These are phyloP conservation scores for Andrena hattorfiana DNA, from an alignment of 2,888 invertebrate species.

Conservation along the genomic window DNA sequence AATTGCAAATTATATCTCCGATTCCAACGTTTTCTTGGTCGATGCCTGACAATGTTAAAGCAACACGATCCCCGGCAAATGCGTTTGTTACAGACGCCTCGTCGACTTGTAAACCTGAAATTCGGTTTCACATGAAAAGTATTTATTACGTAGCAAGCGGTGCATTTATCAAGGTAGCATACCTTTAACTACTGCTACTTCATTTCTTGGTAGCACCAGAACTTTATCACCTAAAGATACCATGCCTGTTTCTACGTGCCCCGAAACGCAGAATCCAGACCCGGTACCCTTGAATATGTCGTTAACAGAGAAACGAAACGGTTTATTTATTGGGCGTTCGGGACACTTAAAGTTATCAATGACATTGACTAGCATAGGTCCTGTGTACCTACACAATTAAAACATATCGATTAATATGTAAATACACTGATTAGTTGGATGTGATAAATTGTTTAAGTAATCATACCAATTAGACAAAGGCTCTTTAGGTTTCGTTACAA, in stretches of 20 bases:
- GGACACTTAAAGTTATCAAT: conserved; percentile 96
- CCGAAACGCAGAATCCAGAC: conserved; percentile 95
- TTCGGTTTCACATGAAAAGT: conserved; percentile 14
- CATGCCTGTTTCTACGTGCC: conserved; percentile 96
- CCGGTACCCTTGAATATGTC: conserved; percentile 98
- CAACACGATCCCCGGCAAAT: conserved; percentile 98
- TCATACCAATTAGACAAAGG: conserved; percentile 88
- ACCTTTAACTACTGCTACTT: conserved; percentile 93
- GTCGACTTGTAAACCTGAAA: conserved; percentile 89
- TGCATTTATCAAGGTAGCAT: conserved; percentile 27
- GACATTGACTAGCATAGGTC: conserved; percentile 93
- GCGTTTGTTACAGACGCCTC: conserved; percentile 90
- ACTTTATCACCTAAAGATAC: conserved; percentile 95
- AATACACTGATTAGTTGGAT: background rate
- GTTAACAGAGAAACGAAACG: conserved; percentile 96
- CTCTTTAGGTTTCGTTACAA: conserved; percentile 89
- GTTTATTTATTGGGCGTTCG: conserved; percentile 93
- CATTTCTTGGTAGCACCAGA: conserved; percentile 93
- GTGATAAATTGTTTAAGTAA: conserved; percentile 3
- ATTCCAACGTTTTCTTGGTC: conserved; percentile 94
- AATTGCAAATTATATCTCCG: conserved; percentile 96
- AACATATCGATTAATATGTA: conserved; percentile 14
- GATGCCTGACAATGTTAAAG: conserved; percentile 92
- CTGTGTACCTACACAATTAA: conserved; percentile 89
- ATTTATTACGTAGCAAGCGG: background rate